phyloP scores from a whole-genome alignment of 2,888 invertebrate genomes.

The Hypomecis punctinalis region DNA sequence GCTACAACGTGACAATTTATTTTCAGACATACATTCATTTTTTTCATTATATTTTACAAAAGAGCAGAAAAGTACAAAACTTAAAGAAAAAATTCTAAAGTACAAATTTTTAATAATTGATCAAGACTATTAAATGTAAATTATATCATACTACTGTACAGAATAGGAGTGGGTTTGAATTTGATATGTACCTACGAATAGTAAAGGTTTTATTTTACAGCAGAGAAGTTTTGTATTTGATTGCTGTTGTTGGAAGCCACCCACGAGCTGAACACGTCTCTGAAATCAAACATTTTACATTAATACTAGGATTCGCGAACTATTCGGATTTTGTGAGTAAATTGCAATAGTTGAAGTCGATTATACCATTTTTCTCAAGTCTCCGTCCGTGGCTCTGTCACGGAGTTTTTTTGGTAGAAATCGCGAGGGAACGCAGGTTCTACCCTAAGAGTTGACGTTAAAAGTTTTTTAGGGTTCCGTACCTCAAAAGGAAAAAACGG shows the following conservation, averaged over 20 bases:
- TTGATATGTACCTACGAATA: conserved; percentile 63
- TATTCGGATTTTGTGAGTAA: too few species aligned
- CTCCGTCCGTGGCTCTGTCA: too few species aligned
- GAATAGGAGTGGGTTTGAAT: conserved; percentile 50
- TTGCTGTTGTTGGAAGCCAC: conserved; percentile 94
- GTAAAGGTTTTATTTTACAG: conserved; percentile 88
- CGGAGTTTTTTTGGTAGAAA: too few species aligned
- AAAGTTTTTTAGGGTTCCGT: too few species aligned
- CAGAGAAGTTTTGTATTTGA: conserved; percentile 91
- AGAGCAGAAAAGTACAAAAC: not conserved
- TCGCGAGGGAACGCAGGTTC: too few species aligned
- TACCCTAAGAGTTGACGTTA: too few species aligned
- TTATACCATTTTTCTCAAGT: too few species aligned
- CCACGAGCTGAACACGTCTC: conserved; percentile 96
- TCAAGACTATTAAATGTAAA: conserved; percentile 23
- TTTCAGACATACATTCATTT: not conserved
- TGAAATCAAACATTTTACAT: conserved; percentile 72
- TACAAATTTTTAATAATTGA: conserved; percentile 21
- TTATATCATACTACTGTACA: conserved; percentile 36
- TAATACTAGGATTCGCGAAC: too few species aligned
- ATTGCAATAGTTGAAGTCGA: too few species aligned
- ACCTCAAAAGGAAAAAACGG: too few species aligned
- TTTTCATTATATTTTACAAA: not conserved
- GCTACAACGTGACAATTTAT: conserved; percentile 8
- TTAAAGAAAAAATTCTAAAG: not conserved